Conservation (phyloP, 1,140 invertebrate species). For the Hormaphis cornu region DNA sequence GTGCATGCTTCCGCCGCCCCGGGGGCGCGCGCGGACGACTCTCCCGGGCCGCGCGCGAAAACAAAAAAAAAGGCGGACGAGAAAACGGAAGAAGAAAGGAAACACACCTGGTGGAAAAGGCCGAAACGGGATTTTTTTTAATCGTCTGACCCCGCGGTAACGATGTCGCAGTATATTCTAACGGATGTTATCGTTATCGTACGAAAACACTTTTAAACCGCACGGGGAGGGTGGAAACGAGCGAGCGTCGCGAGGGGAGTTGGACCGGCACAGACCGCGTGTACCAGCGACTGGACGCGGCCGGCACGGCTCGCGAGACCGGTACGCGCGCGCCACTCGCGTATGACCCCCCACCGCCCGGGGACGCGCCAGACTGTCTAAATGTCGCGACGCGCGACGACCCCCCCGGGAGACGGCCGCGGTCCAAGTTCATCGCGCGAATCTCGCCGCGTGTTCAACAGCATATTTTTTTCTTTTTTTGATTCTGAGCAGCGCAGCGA, state of each 20-base stretch:
- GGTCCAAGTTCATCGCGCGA: conserved; percentile 22
- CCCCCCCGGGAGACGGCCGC: neutral
- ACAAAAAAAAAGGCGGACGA: no score
- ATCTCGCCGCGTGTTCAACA: neutral
- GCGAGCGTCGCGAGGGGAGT: conserved; percentile 1
- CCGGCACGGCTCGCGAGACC: neutral
- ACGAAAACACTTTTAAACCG: neutral
- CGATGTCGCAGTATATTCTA: neutral
- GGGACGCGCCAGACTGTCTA: conserved; percentile 29
- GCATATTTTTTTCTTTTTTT: no score
- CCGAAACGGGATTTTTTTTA: no score
- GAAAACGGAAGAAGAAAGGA: no score
- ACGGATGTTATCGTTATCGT: neutral
- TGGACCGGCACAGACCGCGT: conserved; percentile 30
- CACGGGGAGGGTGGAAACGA: neutral
- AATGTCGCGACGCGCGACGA: conserved; percentile 5
- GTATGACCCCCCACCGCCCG: neutral
- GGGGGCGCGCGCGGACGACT: no score
- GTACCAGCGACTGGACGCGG: conserved; percentile 24
- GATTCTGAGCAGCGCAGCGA: no score
- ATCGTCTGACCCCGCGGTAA: no score
- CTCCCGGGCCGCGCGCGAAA: no score
- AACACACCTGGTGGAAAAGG: no score
- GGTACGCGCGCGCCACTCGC: neutral
- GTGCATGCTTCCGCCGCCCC: no score